Percentiles rank a stretch among this genome's conserved stretches.
Conservation (phyloP, 2,888 invertebrate species). For the Cynaeus angustus region DNA sequence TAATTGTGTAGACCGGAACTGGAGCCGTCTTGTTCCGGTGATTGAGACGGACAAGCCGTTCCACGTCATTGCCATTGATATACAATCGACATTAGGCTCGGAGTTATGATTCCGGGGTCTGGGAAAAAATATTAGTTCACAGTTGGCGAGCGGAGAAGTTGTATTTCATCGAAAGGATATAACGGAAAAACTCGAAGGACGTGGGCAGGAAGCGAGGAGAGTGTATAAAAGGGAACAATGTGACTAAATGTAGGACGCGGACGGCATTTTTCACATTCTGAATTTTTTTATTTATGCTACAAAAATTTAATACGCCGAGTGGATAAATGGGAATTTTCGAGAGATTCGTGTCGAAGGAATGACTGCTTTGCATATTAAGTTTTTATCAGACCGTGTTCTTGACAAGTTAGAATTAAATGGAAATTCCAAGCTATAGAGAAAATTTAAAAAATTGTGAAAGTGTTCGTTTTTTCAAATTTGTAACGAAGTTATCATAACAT, state of each 20-base stretch:
- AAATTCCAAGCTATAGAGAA: too few species aligned
- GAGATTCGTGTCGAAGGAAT: background rate
- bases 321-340: conserved; percentile 3
- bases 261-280: conserved; percentile 19
- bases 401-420: too few species aligned
- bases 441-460: too few species aligned
- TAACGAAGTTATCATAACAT: too few species aligned
- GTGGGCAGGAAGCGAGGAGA: conserved; percentile 13
- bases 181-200: conserved; percentile 9
- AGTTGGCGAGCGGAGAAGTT: conserved; percentile 6
- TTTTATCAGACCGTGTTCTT: background rate
- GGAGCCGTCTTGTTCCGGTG: conserved; percentile 37
- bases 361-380: conserved; percentile 7
- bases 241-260: conserved; percentile 22
- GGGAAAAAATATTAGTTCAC: conserved; percentile 21
- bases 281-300: conserved; percentile 18
- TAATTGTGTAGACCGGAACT: conserved; percentile 12
- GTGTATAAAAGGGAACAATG: conserved; percentile 17
- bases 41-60: conserved; percentile 32
- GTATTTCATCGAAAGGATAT: conserved; percentile 17
- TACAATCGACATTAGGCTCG: conserved; percentile 21
- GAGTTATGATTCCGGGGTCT: conserved; percentile 23
- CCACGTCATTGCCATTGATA: conserved; percentile 28
- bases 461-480: too few species aligned
- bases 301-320: conserved; percentile 7